Conservation (phyloP, 2,888 invertebrate species). For the Keiferia lycopersicella region DNA sequence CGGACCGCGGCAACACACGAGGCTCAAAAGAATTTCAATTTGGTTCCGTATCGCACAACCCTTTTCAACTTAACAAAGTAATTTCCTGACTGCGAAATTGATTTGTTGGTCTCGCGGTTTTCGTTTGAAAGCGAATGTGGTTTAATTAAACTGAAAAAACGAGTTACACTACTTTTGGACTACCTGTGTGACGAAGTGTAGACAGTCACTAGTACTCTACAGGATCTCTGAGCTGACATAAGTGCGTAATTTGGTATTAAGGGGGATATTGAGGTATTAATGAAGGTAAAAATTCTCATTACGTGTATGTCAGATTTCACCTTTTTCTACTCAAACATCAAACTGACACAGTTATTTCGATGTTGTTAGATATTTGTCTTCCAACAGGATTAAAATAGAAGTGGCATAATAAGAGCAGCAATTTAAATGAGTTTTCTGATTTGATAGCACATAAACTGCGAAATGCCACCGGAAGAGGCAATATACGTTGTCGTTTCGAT, state of each 20-base stretch:
- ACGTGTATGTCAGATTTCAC: no score
- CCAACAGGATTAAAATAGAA: constrained; percentile 16
- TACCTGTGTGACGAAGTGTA: background rate
- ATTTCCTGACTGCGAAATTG: constrained; percentile 76
- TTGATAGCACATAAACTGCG: constrained; percentile 48
- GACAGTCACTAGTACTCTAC: no score
- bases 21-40: constrained; percentile 79
- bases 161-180: constrained; percentile 1
- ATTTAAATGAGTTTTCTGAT: constrained; percentile 43
- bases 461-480: constrained; percentile 43
- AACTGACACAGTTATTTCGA: no score
- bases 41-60: constrained; percentile 72
- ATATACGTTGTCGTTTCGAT: constrained; percentile 42
- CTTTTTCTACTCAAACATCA: no score
- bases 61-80: constrained; percentile 77
- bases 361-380: background rate
- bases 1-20: background rate
- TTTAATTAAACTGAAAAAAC: constrained; percentile 64
- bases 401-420: constrained; percentile 32
- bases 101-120: constrained; percentile 73
- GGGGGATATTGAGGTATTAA: no score
- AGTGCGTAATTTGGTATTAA: no score
- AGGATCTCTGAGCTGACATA: no score
- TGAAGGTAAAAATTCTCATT: no score
- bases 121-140: constrained; percentile 67